These are phyloP conservation scores for Kryptopterus vitreolus DNA, from an alignment of 2,797 vertebrate genomes.

Conservation along the genomic window DNA sequence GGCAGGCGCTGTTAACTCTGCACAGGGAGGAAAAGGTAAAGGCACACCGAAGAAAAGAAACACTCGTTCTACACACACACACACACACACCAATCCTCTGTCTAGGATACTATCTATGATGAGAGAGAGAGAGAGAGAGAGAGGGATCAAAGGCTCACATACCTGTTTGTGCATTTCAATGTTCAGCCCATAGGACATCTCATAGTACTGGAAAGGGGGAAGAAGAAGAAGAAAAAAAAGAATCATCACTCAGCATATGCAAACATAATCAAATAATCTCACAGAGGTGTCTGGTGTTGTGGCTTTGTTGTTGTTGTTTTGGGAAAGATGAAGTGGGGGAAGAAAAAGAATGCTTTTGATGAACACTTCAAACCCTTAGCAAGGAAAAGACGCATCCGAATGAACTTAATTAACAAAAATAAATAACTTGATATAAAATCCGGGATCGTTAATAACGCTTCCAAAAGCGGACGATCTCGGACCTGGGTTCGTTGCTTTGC, in stretches of 20 bases:
- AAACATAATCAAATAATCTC: constrained; percentile 48
- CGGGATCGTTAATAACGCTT: neutral
- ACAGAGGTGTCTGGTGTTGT: constrained; percentile 32
- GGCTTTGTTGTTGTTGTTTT: neutral
- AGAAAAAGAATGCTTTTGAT: constrained; percentile 46
- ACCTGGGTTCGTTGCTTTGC: constrained; percentile 6
- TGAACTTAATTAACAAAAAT: constrained; percentile 6
- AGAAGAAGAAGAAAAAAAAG: constrained; percentile 60
- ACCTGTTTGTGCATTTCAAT: constrained; percentile 99
- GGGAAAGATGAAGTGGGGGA: constrained; percentile 28
- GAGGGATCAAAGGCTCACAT: constrained; percentile 64
- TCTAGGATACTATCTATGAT: neutral
- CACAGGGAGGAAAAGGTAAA: constrained; percentile 48
- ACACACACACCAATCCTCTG: neutral
- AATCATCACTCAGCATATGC: constrained; percentile 23
- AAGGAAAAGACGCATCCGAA: constrained; percentile 11
- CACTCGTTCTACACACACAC: neutral
- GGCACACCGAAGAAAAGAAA: constrained; percentile 32
- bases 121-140: constrained; percentile 11
- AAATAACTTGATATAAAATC: no score
- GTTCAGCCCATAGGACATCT: constrained; percentile 98
- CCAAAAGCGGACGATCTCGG: neutral
- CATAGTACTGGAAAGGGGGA: constrained; percentile 84
- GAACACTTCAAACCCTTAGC: constrained; percentile 47
- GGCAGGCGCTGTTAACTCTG: constrained; percentile 51